These are phyloP conservation scores for Corythornis cristatus DNA, from an alignment of 2,113 vertebrate species.

Conservation along the genomic window DNA sequence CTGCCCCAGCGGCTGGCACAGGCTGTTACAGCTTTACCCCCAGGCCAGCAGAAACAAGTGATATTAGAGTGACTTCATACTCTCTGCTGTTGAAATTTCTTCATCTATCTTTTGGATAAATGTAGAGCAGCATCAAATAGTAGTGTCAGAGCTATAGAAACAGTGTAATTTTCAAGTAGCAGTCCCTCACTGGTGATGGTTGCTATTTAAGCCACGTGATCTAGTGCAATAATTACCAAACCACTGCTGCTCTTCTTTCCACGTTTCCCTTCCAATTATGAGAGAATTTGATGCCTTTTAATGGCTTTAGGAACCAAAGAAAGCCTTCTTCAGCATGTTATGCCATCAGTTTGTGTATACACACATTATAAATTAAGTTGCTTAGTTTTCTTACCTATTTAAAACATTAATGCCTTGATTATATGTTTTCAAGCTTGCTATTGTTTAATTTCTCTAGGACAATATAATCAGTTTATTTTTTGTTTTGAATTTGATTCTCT, in stretches of 20 bases:
- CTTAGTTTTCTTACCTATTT: slow-evolving; percentile 72
- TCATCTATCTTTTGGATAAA: background rate
- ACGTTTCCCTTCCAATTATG: background rate
- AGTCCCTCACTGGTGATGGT: background rate
- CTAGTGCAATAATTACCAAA: background rate
- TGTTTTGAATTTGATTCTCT: slow-evolving; percentile 78
- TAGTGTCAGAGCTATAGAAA: background rate
- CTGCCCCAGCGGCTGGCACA: rapidly evolving
- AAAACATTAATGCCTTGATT: slow-evolving; percentile 73
- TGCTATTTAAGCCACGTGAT: background rate
- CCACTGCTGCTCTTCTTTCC: background rate
- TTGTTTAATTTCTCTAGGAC: slow-evolving; percentile 76
- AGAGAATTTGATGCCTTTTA: slow-evolving; percentile 10
- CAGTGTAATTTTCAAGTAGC: background rate
- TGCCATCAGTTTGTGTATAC: slow-evolving; percentile 35
- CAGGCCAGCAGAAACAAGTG: background rate
- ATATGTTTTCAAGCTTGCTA: slow-evolving; percentile 78
- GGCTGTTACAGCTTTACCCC: background rate
- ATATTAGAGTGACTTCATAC: background rate
- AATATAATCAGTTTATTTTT: slow-evolving; percentile 76
- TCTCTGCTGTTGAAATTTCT: background rate
- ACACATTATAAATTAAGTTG: slow-evolving; percentile 58
- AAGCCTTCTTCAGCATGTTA: slow-evolving; percentile 45
- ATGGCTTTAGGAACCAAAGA: slow-evolving; percentile 52
- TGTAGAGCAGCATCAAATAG: background rate